Conservation (phyloP, 37 sponge, comb jelly and placozoan species). For the Axinella damicornis region DNA sequence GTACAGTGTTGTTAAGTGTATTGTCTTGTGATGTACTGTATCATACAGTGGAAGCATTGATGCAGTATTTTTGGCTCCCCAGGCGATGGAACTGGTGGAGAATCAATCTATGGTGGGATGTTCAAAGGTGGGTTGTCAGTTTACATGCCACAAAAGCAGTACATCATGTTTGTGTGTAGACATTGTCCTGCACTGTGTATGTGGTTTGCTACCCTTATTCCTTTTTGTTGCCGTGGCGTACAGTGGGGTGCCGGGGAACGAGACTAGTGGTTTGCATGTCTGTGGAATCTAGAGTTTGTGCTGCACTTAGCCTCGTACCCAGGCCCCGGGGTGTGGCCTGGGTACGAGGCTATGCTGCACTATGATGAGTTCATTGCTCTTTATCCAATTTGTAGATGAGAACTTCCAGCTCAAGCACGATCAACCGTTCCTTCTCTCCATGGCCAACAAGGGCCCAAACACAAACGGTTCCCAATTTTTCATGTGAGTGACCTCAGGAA, state of each 20-base stretch:
- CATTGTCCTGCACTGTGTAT: no score
- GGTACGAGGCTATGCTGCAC: no score
- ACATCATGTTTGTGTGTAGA: no score
- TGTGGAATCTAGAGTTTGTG: no score
- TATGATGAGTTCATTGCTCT: background rate
- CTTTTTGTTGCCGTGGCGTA: no score
- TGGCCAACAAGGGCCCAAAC: constrained; percentile 99
- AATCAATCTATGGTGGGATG: constrained; percentile 94
- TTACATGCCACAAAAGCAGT: background rate
- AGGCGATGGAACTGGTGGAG: constrained; percentile 97
- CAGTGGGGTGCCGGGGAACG: no score
- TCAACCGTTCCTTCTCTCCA: constrained; percentile 87
- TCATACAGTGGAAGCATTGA: no score
- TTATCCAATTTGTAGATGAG: constrained; percentile 69
- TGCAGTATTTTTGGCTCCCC: no score
- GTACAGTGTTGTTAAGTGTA: no score
- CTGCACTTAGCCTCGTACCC: background rate
- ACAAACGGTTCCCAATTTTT: constrained; percentile 99
- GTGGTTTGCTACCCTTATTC: no score
- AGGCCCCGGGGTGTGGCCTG: background rate
- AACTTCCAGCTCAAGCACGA: constrained; percentile 89
- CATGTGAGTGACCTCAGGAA: constrained; percentile 85
- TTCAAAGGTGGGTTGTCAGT: constrained; percentile 64
- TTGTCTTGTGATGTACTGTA: no score
- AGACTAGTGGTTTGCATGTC: no score